Evolutionary conservation across 1,140 invertebrate genomes (phyloP).

Genomic region (Aplysia californica): DNA sequence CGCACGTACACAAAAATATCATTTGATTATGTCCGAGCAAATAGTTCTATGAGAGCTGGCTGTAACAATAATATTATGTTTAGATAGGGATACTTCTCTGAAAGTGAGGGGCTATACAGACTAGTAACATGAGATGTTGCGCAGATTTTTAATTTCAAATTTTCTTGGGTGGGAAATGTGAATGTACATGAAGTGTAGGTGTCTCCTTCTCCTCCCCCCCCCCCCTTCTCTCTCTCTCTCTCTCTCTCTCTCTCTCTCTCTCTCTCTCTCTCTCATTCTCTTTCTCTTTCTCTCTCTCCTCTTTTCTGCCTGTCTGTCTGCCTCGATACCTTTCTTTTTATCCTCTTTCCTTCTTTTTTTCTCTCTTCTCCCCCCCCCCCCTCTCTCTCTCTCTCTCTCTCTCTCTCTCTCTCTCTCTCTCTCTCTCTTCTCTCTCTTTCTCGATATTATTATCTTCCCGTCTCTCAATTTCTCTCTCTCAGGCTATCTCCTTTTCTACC

Average conservation of each 20-base stretch:
- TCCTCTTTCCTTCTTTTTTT: not conserved
- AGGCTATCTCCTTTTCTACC: not conserved
- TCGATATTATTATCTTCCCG: not conserved
- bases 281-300: not conserved
- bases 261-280: not conserved
- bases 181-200: not conserved
- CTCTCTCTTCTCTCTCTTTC: not conserved
- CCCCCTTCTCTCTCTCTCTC: not conserved
- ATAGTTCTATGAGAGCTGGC: too few relatives aligned
- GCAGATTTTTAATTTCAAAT: too few relatives aligned
- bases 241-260: not conserved
- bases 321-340: not conserved
- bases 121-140: too few relatives aligned
- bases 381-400: not conserved
- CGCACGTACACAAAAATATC: too few relatives aligned
- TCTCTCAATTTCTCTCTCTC: not conserved
- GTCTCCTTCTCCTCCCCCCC: constrained; percentile 5
- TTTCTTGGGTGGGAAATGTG: too few relatives aligned
- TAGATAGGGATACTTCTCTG: too few relatives aligned
- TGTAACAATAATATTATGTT: too few relatives aligned
- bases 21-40: too few relatives aligned
- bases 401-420: not conserved
- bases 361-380: not conserved
- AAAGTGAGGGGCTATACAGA: too few relatives aligned
- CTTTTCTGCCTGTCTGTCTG: not conserved